Percentiles rank a stretch among this genome's conserved stretches.
Evolutionary conservation across 1,140 invertebrate species (phyloP).

Genomic region (Drosophila kurseongensis): DNA sequence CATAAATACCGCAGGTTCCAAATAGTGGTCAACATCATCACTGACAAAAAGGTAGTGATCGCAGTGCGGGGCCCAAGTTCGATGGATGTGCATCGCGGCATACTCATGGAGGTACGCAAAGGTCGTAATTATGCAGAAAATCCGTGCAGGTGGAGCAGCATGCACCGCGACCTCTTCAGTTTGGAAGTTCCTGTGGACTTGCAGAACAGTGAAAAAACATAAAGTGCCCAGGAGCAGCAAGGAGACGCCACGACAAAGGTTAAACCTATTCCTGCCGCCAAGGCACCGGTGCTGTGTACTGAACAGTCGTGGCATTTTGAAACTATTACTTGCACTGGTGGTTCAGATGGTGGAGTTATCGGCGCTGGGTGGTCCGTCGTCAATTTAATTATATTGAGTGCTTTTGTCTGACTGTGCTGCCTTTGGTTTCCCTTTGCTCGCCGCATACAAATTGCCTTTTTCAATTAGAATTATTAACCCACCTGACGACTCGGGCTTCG

Average conservation of each 20-base stretch:
- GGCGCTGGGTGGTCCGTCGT: slow-evolving; percentile 27
- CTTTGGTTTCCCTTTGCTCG: slow-evolving; percentile 22
- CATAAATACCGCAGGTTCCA: slow-evolving; percentile 59
- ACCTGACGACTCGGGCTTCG: slow-evolving; percentile 43
- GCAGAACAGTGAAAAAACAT: slow-evolving; percentile 18
- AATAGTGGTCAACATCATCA: slow-evolving; percentile 40
- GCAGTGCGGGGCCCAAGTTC: slow-evolving; percentile 62
- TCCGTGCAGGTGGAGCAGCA: slow-evolving; percentile 7
- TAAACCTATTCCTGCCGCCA: slow-evolving; percentile 56
- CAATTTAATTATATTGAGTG: slow-evolving; percentile 82
- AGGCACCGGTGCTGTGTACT: slow-evolving; percentile 45
- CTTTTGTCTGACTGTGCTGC: slow-evolving; percentile 60
- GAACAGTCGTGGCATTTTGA: slow-evolving; percentile 55
- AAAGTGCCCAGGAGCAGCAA: slow-evolving; percentile 25
- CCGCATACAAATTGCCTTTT: slow-evolving; percentile 81
- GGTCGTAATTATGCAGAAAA: slow-evolving; percentile 69
- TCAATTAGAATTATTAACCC: slow-evolving; percentile 81
- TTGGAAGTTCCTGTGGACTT: background rate
- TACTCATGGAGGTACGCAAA: slow-evolving; percentile 26
- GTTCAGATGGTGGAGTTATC: slow-evolving; percentile 10
- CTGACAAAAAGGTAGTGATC: slow-evolving; percentile 68
- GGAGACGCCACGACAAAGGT: slow-evolving; percentile 39
- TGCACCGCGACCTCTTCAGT: too few relatives aligned
- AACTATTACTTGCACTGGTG: slow-evolving; percentile 34
- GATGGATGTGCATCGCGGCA: slow-evolving; percentile 39